Evolutionary conservation across 2,797 vertebrate genomes (phyloP), one percentile per base, ranked within the genome.

Genomic region (Tapirus indicus): DNA sequence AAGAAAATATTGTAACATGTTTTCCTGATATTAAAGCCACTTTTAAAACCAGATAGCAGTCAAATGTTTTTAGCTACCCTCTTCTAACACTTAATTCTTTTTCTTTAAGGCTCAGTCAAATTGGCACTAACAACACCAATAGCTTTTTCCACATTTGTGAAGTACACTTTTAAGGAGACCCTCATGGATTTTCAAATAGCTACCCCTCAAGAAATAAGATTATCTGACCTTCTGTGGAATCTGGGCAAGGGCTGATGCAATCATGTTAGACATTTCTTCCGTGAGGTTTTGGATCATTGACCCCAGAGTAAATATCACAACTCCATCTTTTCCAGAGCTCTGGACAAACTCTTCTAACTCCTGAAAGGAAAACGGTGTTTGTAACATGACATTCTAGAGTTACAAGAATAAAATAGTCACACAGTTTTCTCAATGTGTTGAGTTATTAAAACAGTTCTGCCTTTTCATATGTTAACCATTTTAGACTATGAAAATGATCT

Each of bases 171-270:
- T 52, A 77, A 68, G n/a, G 64, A 58, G 23, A 41, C 21, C 10
- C 6, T 12, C 69, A 41, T 41, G 35, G 11, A 25, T 18, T 80
- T 80, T 80, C 41, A 18, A 41, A 38, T 41, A 71, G 18, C 35
- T 38, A 7, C 35, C 20, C 38, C 21, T 71, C 84, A 38, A 75
- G 49, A 52, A 75, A 49, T 75, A 47, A 47, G 29, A 25, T 25
- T 27, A 72, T 91, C 88, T 97, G 54, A 99, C 99, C 99, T 99
- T 99, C 88, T 99, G 99, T 77, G 99, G 99, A 96, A 99, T 97
- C 94, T 99, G 99, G 96, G 99, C 99, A 21, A 99, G 99, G 27
- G 99, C 99, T 29, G 98, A 98, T 17, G 99, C 99, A 18, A 99
- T 98, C 88, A 98, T 75, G 18, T 99, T 58, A 58, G 56, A 20